These are phyloP conservation scores for Scartelaos histophorus DNA, from an alignment of 2,113 vertebrate genomes.

Conservation along the genomic window DNA sequence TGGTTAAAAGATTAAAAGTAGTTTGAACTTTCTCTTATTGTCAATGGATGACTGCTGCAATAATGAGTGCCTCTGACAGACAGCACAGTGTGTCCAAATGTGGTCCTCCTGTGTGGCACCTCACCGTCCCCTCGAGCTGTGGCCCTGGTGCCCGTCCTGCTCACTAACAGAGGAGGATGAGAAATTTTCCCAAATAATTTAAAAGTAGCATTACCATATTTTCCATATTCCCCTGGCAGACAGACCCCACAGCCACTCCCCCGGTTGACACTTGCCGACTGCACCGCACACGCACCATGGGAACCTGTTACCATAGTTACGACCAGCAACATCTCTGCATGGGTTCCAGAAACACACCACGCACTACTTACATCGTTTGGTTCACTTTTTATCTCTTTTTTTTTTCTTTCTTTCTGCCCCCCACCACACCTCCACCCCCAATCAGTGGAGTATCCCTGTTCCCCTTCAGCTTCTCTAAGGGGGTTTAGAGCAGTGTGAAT, in stretches of 20 bases:
- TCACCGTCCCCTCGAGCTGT: too few relatives aligned
- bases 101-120: too few relatives aligned
- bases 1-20: too few relatives aligned
- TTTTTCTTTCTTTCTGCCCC: conserved; percentile 14
- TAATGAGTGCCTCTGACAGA: too few relatives aligned
- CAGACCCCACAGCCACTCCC: conserved; percentile 41
- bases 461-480: conserved; percentile 30
- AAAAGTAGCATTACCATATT: background rate
- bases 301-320: conserved; percentile 78
- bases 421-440: too few relatives aligned
- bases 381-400: conserved; percentile 13
- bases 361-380: conserved; percentile 28
- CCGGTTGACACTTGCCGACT: conserved; percentile 36
- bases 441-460: conserved; percentile 9
- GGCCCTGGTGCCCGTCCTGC: too few relatives aligned
- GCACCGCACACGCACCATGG: conserved; percentile 58
- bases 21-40: too few relatives aligned
- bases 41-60: too few relatives aligned
- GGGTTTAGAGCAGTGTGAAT: conserved; percentile 53
- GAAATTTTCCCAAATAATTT: conserved; percentile 37
- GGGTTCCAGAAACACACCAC: conserved; percentile 60
- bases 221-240: conserved; percentile 17
- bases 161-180: conserved; percentile 20
- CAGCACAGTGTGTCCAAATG: too few relatives aligned
- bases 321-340: conserved; percentile 61